Base-by-base conservation (phyloP, 2,797 vertebrate species). In the Prunella strophiata region DNA sequence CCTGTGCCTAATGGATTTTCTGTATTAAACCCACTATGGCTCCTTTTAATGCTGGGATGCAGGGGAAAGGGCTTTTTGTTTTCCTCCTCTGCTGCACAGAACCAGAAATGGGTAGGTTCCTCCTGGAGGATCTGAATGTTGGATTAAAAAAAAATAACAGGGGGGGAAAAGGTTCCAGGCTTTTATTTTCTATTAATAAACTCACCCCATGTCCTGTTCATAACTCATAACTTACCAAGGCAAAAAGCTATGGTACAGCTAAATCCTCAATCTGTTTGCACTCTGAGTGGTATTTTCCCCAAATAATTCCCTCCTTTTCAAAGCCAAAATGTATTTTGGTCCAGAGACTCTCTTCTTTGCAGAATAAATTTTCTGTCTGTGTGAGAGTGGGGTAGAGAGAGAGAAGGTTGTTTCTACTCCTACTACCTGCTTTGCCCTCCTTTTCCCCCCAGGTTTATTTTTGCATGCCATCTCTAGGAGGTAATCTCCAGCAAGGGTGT, bases 1-100 rank as follows among this genome's bases (percentile, higher is more conserved):
- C 43, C 95, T 4, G 4, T 90, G 59, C 57, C 87, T 91, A 65
- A 88, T 91, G 76, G 90, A 86, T 65, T 96, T 92, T 93, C 89
- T 93, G 1, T 86, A 66, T 79, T 86, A 78, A 88, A 88, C 83
- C 40, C 66, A 45, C 42, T 27, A 26, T 0, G 1, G 13, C 26
- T 89, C 65, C 88, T 84, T 95, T 71, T 75, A 81, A 87, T 0
- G 5, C 15, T 88, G 55, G 45, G 36, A 47, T 89, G 68, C 23
- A 78, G 74, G 67, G 40, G 26, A 71, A 85, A 67, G 20, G 36
- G 50, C 29, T 84, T 94, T 93, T 80, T 91, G 48, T 91, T 92
- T 87, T 85, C 70, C 48, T 73, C 4, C 47, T 88, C 17, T 66
- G 48, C 67, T 65, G 43, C 85, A 75, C n/a, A 67, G 74, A 68